Conservation (phyloP, 2,888 invertebrate species). For the Lasius platythorax region DNA sequence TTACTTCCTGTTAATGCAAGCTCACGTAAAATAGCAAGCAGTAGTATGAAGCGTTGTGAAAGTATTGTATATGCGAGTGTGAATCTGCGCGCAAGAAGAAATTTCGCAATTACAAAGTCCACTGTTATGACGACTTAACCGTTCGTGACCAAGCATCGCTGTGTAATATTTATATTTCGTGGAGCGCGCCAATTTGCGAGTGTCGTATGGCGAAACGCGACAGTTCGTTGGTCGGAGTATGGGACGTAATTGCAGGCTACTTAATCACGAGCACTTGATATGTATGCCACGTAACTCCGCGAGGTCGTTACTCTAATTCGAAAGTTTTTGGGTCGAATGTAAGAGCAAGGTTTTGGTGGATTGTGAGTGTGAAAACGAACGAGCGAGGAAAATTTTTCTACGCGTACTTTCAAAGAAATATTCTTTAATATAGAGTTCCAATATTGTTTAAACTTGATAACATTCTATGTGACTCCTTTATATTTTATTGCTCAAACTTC, state of each 20-base stretch:
- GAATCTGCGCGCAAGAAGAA: not conserved
- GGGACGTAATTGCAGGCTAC: constrained; percentile 32
- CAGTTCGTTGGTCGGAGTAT: constrained; percentile 4
- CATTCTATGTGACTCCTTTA: not conserved
- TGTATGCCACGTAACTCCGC: constrained; percentile 30
- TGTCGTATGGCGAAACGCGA: not conserved
- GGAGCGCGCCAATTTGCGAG: constrained; percentile 5
- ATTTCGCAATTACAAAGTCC: constrained; percentile 5
- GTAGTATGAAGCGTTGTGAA: not conserved
- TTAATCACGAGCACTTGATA: constrained; percentile 40
- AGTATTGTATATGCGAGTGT: not conserved
- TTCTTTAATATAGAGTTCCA: not conserved
- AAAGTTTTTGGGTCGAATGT: constrained; percentile 20
- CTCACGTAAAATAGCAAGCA: constrained; percentile 15
- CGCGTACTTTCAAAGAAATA: not conserved
- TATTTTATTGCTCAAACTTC: not conserved
- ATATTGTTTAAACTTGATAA: not conserved
- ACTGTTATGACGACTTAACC: constrained; percentile 9
- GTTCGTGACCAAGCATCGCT: constrained; percentile 39
- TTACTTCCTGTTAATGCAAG: not conserved
- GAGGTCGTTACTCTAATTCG: constrained; percentile 16
- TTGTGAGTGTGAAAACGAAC: not conserved
- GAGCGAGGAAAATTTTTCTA: not conserved
- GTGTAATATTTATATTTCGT: constrained; percentile 21
- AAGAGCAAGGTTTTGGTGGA: not conserved